Evolutionary conservation across 2,888 invertebrate species (phyloP), one percentile per base, ranked within the genome.

Genomic region (Netelia inedita): DNA sequence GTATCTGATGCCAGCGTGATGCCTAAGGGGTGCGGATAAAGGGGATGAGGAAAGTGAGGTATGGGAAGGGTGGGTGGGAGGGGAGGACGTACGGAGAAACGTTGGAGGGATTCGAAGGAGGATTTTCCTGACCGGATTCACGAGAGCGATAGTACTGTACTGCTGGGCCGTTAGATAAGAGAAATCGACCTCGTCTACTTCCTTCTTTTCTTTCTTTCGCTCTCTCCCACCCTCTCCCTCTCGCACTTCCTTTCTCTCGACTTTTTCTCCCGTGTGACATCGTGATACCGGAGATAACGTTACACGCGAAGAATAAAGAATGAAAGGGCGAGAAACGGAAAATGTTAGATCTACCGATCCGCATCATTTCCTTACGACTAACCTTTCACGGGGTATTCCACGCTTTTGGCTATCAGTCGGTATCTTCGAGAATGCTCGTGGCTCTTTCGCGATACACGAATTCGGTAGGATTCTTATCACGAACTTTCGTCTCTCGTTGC

Each of bases 121-220:
- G 68, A 84, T 80, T 84, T 84, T 84, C 72, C 72, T 68, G 72
- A 61, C 68, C 75, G 72, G 53, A 80, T 84, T 61, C 80, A 53
- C 55, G 75, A 72, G 66, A 57, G 65, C 72, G 75, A 76, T 83
- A 66, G 79, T 46, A 59, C 50, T 80, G 72, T 72, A 66, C 72
- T 66, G 75, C 57, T 79, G 65, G 41, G 35, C 75, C 61, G 75
- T 76, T 80, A 68, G 80, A 84, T 84, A 84, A 80, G 76, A 76
- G 72, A 80, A 80, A 80, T 85, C 78, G 76, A 81, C 66, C 55
- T 79, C 57, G 2, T 43, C 21, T 68, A 69, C 46, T 46, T 66
- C 65, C 21, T 23, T 1, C 19, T 35, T 63, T 21, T 80, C 71
- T 80, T 76, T n/a, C 72, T 63, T 21, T 2, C 21, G 6, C 43